phyloP scores from a whole-genome alignment of 1,140 invertebrate species.

The Armadillidium nasatum region DNA sequence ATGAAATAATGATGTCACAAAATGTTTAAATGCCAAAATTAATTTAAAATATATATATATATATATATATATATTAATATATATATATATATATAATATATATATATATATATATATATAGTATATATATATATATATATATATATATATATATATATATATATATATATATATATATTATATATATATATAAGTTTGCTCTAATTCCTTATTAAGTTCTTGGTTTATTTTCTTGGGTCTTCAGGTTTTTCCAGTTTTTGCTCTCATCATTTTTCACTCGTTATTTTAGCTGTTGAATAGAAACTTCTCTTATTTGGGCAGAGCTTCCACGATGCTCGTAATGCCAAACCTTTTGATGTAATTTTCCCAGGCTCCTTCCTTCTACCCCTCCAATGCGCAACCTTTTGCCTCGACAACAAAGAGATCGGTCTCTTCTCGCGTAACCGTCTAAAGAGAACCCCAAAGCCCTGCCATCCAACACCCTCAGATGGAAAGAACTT shows the following conservation, averaged over 20 bases:
- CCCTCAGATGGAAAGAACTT: not conserved
- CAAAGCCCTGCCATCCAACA: not conserved
- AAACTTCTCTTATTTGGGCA: not conserved
- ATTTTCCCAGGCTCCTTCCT: not conserved
- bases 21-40: too few relatives aligned
- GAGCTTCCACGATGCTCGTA: constrained; percentile 2
- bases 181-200: not conserved
- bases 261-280: constrained; percentile 1
- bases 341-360: not conserved
- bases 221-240: not conserved
- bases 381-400: not conserved
- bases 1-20: too few relatives aligned
- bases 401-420: constrained; percentile 8
- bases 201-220: not conserved
- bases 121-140: not conserved
- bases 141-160: not conserved
- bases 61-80: too few relatives aligned
- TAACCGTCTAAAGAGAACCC: not conserved
- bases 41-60: too few relatives aligned
- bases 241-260: not conserved
- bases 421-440: not conserved
- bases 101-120: too few relatives aligned
- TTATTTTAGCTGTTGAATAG: constrained; percentile 12
- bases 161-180: constrained; percentile 3
- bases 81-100: too few relatives aligned